Conservation (phyloP, 2,888 invertebrate genomes). For the Phymatocera aterrima region DNA sequence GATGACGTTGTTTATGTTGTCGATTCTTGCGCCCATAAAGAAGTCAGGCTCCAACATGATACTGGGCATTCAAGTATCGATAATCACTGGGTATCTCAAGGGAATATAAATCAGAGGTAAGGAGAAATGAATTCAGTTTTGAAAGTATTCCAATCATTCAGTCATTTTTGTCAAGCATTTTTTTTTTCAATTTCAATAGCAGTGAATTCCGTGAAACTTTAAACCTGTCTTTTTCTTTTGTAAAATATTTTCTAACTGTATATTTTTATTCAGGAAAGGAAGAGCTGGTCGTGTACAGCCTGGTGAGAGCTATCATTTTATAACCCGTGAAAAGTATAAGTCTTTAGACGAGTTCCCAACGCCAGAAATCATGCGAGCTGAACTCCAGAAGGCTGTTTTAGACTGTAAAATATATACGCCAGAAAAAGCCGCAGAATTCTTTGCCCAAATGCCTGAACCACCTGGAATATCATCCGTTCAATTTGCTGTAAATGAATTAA, state of each 20-base stretch:
- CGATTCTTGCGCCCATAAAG: slow-evolving; percentile 81
- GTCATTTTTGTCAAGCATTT: neutral
- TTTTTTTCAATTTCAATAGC: neutral
- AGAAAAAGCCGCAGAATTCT: slow-evolving; percentile 78
- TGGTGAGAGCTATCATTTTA: slow-evolving; percentile 78
- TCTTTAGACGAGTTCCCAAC: slow-evolving; percentile 76
- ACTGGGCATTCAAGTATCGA: slow-evolving; percentile 76
- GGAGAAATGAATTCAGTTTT: neutral
- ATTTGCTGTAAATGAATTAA: slow-evolving; percentile 79
- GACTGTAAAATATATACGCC: slow-evolving; percentile 80
- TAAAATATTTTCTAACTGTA: neutral
- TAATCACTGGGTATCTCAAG: slow-evolving; percentile 80
- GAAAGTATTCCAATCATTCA: neutral
- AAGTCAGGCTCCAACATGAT: slow-evolving; percentile 76
- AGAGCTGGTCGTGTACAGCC: slow-evolving; percentile 82
- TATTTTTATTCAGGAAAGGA: slow-evolving; percentile 75
- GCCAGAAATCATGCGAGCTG: slow-evolving; percentile 81
- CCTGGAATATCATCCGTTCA: slow-evolving; percentile 77
- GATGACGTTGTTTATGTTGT: slow-evolving; percentile 83
- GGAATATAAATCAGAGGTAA: slow-evolving; percentile 79
- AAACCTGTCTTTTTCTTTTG: neutral
- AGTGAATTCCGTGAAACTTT: neutral
- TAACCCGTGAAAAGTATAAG: slow-evolving; percentile 75
- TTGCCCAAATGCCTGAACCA: slow-evolving; percentile 80
- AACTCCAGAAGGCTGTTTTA: slow-evolving; percentile 78